Base-by-base conservation (phyloP, 2,113 vertebrate genomes). In the Sorex fumeus region DNA sequence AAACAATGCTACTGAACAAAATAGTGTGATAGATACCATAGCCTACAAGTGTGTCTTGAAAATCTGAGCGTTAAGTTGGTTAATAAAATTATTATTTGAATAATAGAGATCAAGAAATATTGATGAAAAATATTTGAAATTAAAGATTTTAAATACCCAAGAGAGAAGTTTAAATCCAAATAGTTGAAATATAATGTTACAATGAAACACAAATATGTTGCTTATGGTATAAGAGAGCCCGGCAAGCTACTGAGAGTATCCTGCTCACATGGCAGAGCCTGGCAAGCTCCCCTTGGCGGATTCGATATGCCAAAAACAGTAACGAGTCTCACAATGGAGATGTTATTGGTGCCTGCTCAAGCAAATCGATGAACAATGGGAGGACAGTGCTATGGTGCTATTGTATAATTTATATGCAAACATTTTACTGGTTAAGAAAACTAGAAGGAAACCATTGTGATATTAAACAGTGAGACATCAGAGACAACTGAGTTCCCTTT, bases 361-460 rank as follows among this genome's bases (percentile, higher is more conserved):
- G n/a, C n/a, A n/a, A n/a, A n/a, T n/a, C n/a, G n/a, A n/a, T n/a
- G n/a, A n/a, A n/a, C n/a, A n/a, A n/a, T n/a, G n/a, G n/a, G n/a
- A n/a, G n/a, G 18, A 57, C 53, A 57, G 9, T 11, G 18, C 53
- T 57, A 57, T 57, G 10, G 18, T 57, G 18, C 18, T 57, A 60
- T 60, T 91, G 60, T 64, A 40, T 89, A 89, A 43, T 94, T 86
- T 86, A 86, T 15, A 25, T 67, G 64, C 78, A 82, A 89, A 86
- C 45, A 50, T 86, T 66, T 92, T 16, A 70, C 36, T 57, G n/a
- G 23, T 43, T 67, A 82, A 89, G 81, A 90, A 93, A 95, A 87
- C 21, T 25, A 64, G 87, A 27, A 43, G 21, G 15, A 92, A 87
- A 69, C 18, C n/a, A 75, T 62, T 83, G 28, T 89, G 57, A 64